Conservation (phyloP, 2,888 invertebrate genomes). For the Pandemis heparana region DNA sequence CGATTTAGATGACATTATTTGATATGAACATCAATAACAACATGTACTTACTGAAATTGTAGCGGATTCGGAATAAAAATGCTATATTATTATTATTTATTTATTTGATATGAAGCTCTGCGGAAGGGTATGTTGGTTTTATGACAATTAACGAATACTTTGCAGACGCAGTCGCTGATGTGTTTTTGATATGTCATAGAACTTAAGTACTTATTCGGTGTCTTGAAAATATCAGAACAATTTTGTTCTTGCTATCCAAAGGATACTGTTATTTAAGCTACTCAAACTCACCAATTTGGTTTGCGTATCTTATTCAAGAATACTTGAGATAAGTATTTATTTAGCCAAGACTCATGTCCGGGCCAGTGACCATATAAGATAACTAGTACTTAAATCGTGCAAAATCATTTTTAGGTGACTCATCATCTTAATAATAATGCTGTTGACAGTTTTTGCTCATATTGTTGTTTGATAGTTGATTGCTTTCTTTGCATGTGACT, state of each 20-base stretch:
- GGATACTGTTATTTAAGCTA: neutral
- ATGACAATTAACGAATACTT: too few species aligned
- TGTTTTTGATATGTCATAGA: too few species aligned
- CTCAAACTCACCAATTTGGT: neutral
- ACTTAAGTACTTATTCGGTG: too few species aligned
- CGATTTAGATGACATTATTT: too few species aligned
- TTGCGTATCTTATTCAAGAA: neutral
- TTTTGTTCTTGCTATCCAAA: neutral
- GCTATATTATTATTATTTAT: too few species aligned
- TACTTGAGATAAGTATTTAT: neutral
- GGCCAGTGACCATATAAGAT: constrained; percentile 26
- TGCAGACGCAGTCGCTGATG: too few species aligned
- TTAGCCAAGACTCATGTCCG: neutral
- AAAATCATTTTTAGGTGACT: neutral
- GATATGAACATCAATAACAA: too few species aligned
- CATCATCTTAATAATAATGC: neutral
- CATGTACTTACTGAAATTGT: too few species aligned
- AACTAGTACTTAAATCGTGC: neutral
- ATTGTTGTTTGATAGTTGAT: neutral
- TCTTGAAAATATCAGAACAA: too few species aligned
- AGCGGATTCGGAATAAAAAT: too few species aligned
- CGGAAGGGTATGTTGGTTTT: too few species aligned
- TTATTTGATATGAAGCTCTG: too few species aligned
- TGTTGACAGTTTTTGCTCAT: neutral
- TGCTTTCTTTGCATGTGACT: neutral